Base-by-base conservation (phyloP, 2,888 invertebrate genomes). In the Hirudinaria manillensis region DNA sequence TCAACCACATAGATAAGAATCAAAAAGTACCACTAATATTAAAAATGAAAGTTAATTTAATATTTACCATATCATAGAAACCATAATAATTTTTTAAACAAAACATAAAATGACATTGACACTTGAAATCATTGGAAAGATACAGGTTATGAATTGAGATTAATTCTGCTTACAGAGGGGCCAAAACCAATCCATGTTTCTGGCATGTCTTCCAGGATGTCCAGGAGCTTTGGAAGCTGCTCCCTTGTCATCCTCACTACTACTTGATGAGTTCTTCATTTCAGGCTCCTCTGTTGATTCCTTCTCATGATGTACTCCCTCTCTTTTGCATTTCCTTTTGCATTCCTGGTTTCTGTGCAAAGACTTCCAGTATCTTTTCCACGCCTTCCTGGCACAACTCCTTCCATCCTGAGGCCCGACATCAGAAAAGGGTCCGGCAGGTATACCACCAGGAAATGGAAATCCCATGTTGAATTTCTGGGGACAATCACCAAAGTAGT, bases 1-100 rank as follows among this genome's bases (percentile, higher is more conserved):
- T n/a, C n/a, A n/a, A n/a, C n/a, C n/a, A n/a, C n/a, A n/a, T n/a
- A n/a, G n/a, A n/a, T n/a, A 78, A 16, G 70, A 27, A 21, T 45
- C 10, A 75, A 55, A 27, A 7, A 71, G 29, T 36, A 6, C 29
- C 21, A 13, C 38, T 38, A 36, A 36, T 7, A 68, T 24, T 13
- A 19, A 34, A 36, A 32, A 13, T 19, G 24, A 24, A 74, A 74
- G 10, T 27, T 72, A 24, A 13, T 51, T 53, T 7, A 6, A 72
- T 7, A 45, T 24, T 72, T 10, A 53, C 16, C 10, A 10, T 34
- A 32, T 70, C 13, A 70, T 66, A 66, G 24, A 71, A 70, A 61
- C 75, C 68, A 53, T 85, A 86, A 88, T n/a, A n/a, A n/a, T n/a
- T n/a, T 10, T 45, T 45, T 10, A 16, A 45, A 45, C 45, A 45